These are phyloP conservation scores for Geotrypetes seraphini DNA, from an alignment of 2,797 vertebrate genomes.

Conservation along the genomic window DNA sequence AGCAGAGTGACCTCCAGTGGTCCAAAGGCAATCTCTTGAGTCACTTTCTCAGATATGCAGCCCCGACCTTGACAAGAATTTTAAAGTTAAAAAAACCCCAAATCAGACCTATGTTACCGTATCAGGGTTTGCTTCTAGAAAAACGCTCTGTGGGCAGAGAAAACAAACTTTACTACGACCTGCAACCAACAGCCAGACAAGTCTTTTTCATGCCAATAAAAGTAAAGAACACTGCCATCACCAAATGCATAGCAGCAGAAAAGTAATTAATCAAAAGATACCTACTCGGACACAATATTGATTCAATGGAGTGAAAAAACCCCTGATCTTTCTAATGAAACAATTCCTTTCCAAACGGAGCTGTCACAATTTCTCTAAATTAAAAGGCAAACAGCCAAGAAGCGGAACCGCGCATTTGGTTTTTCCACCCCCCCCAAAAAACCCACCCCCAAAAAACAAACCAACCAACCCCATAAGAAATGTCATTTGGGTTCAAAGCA, in stretches of 20 bases:
- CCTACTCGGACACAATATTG: conserved; percentile 34
- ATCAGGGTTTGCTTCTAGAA: conserved; percentile 8
- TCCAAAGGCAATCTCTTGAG: neutral
- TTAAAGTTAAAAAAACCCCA: no score
- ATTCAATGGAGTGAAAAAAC: conserved; percentile 28
- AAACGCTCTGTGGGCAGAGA: conserved; percentile 16
- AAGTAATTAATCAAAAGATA: conserved; percentile 30
- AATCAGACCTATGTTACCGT: no score
- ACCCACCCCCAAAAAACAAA: no score
- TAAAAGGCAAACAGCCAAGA: conserved; percentile 27
- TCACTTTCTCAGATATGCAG: neutral
- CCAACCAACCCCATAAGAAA: no score
- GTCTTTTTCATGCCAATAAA: conserved; percentile 39
- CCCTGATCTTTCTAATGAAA: conserved; percentile 24
- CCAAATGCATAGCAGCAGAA: conserved; percentile 25
- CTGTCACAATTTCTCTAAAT: conserved; percentile 32
- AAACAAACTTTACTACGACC: conserved; percentile 13
- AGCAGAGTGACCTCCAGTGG: conserved; percentile 8
- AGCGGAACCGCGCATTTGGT: no score
- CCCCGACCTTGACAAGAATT: neutral
- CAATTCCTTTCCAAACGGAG: conserved; percentile 34
- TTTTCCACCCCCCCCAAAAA: no score
- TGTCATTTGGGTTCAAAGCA: no score
- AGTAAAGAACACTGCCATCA: conserved; percentile 28
- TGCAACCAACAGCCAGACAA: conserved; percentile 6